Percentiles rank a stretch among this genome's conserved stretches.
Conservation (phyloP, 1,140 invertebrate genomes). For the Phortica variegata region DNA sequence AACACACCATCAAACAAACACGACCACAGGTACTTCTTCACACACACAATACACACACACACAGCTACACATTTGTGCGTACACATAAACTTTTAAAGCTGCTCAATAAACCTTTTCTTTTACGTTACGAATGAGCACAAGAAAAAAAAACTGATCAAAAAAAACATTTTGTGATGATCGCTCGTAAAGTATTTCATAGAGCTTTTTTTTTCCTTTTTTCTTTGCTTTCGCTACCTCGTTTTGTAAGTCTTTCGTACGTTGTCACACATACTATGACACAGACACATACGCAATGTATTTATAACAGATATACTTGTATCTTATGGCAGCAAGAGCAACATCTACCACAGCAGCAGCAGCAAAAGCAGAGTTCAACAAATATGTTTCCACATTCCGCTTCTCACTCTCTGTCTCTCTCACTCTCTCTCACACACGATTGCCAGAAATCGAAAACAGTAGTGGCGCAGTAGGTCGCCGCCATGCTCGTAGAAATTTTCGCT, state of each 20-base stretch:
- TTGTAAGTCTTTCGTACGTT: background rate
- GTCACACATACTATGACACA: background rate
- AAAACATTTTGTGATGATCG: slow-evolving; percentile 26
- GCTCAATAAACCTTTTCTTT: no score
- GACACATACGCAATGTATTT: no score
- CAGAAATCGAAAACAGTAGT: slow-evolving; percentile 10
- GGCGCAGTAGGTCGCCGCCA: slow-evolving; percentile 17
- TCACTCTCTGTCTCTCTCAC: slow-evolving; percentile 16
- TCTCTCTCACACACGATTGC: slow-evolving; percentile 24
- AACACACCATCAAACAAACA: no score
- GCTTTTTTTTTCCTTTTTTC: slow-evolving; percentile 13
- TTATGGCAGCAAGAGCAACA: no score
- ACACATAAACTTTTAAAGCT: slow-evolving; percentile 17
- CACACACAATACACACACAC: background rate
- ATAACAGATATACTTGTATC: no score
- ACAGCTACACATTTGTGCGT: slow-evolving; percentile 3
- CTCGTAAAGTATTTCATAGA: slow-evolving; percentile 21
- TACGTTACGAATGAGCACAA: no score
- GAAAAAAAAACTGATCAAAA: slow-evolving; percentile 14
- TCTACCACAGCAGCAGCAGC: background rate
- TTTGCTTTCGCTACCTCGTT: no score
- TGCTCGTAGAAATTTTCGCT: no score
- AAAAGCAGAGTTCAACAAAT: background rate
- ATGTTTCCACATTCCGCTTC: slow-evolving; percentile 5
- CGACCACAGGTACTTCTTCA: no score